Evolutionary conservation across 2,113 vertebrate genomes (phyloP), one percentile per base, ranked within the genome.

Genomic region (Coreoperca whiteheadi): DNA sequence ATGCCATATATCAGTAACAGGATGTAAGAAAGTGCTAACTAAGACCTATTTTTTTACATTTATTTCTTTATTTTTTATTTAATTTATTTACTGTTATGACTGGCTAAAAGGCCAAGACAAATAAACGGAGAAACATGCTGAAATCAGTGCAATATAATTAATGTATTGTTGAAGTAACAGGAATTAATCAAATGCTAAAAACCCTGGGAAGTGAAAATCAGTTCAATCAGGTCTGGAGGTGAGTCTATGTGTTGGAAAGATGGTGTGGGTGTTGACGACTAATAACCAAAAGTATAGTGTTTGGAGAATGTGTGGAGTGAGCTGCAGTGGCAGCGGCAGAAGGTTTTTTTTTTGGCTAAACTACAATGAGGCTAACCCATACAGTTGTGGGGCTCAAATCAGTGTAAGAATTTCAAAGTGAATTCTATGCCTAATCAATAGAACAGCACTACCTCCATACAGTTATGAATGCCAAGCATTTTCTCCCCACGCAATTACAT

Each of bases 191-290:
- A 81, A 72, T 48, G n/a, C n/a, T 28, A 63, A 59, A 68, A 67
- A 72, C 11, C 15, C 11, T 43, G 41, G 21, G 32, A 43, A 32
- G 54, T 67, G 41, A 34, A 43, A 61, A 68, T 54, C 15, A 28
- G 32, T 74, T 65, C 3, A 65, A 8, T 75, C 56, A 53, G 59
- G 23, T 73, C 39, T 77, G 16, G 14, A 34, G 46, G 11, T 21
- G 28, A 77, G 18, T 48, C 53, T 70, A 61, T 79, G 39, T 75
- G 63, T 37, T 69, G 30, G 25, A 82, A 76, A 82, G 41, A 60
- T 77, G 59, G 43, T 28, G 34, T 34, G 63, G 16, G 41, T 68
- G 32, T 69, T 57, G 25, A 53, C 43, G 20, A 54, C 6, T 32
- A 21, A n/a, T 57, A 39, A 57, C 14, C 16, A 16, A 67, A 73